phyloP scores from a whole-genome alignment of 1,140 invertebrate genomes.

The Agrypnia vestita region DNA sequence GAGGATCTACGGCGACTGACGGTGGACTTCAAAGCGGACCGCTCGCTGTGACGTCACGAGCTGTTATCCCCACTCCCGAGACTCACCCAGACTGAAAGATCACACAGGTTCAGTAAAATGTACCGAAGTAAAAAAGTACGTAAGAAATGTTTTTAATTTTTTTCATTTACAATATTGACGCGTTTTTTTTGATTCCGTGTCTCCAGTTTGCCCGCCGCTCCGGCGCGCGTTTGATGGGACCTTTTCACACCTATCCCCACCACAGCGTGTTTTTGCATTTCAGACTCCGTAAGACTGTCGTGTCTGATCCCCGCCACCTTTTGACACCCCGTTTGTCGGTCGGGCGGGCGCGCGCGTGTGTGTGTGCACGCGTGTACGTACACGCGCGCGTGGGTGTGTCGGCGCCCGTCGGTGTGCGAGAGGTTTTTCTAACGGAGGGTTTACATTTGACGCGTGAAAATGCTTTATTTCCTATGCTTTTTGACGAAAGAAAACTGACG shows the following conservation, averaged over 20 bases:
- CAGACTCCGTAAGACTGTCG: constrained; percentile 53
- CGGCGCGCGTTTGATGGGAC: not conserved
- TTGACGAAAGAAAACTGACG: too few species aligned
- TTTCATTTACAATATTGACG: not conserved
- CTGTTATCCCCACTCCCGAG: constrained; percentile 35
- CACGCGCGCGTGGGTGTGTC: constrained; percentile 41
- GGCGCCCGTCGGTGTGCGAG: not conserved
- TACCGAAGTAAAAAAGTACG: not conserved
- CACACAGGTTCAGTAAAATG: not conserved
- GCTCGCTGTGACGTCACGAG: constrained; percentile 53
- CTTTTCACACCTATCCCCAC: constrained; percentile 46
- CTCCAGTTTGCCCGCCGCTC: not conserved
- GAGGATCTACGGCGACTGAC: constrained; percentile 50
- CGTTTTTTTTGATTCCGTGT: not conserved
- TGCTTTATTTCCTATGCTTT: too few species aligned
- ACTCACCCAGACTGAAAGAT: not conserved
- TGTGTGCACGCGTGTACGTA: constrained; percentile 22
- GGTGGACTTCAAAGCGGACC: constrained; percentile 52
- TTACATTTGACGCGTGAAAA: not conserved
- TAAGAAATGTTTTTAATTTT: not conserved
- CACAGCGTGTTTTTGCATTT: constrained; percentile 54
- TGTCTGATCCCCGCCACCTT: constrained; percentile 72
- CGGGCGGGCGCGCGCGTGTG: constrained; percentile 30
- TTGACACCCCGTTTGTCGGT: constrained; percentile 71
- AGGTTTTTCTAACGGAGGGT: constrained; percentile 25